Evolutionary conservation across 2,113 vertebrate species (phyloP).

Genomic region (Aleadryas rufinucha): DNA sequence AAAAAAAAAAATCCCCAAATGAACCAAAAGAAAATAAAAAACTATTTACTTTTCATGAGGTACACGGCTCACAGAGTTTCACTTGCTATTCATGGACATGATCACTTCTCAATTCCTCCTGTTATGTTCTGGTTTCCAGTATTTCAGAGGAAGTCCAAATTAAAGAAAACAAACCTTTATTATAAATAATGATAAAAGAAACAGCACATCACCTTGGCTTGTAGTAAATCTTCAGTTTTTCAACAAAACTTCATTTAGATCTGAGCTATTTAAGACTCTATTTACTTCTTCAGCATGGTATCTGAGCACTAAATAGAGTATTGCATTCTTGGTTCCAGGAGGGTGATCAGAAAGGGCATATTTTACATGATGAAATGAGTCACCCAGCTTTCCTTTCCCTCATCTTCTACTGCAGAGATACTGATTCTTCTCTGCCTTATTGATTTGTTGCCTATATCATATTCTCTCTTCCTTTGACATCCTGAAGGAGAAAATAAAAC

Average conservation of each 20-base stretch:
- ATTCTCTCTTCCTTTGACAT: neutral
- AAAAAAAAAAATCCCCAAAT: neutral
- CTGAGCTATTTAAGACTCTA: neutral
- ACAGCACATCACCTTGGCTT: neutral
- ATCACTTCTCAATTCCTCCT: neutral
- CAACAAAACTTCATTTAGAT: neutral
- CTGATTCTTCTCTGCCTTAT: constrained; percentile 1
- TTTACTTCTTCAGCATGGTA: neutral
- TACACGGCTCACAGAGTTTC: neutral
- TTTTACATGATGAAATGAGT: neutral
- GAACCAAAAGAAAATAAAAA: neutral
- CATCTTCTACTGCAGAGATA: neutral
- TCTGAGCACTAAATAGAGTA: neutral
- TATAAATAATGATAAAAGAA: neutral
- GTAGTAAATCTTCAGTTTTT: neutral
- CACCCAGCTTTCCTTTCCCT: neutral
- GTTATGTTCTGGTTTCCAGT: neutral
- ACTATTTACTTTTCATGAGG: neutral
- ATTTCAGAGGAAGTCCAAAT: neutral
- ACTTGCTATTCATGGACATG: neutral
- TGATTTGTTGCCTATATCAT: neutral
- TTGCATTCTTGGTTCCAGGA: neutral
- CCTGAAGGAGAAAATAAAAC: neutral
- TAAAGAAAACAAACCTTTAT: neutral
- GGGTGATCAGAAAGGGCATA: neutral